Evolutionary conservation across 2,113 vertebrate species (phyloP), one percentile per base, ranked within the genome.

Genomic region (Dromaius novaehollandiae): DNA sequence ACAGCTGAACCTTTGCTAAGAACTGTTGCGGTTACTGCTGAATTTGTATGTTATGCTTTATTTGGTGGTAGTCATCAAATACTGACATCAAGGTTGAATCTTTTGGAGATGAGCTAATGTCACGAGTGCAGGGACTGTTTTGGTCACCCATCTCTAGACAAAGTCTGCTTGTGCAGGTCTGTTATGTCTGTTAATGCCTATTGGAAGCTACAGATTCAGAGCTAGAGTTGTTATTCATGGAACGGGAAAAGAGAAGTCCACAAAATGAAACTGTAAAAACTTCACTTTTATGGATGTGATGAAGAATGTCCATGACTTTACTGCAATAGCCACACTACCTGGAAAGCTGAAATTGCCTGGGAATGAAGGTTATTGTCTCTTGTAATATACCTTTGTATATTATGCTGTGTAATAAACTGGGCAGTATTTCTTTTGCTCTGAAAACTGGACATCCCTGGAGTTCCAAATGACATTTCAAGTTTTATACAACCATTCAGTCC

Each of bases 291-390:
- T 94, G 92, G 97, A 77, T 66, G 88, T 82, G 50, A n/a, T 95
- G 96, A 97, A 94, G 97, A 97, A 97, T 97, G 94, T 92, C 83
- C 88, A 97, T 69, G 94, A 90, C 84, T 96, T 97, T 97, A 95
- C 76, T 95, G 88, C 96, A 94, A 97, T 98, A 97, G 94, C 95
- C 87, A 94, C 91, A 56, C 78, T 96, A 96, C 93, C 92, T 96
- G 95, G 94, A 97, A 98, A 88, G 80, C 94, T 93, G 93, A 97
- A 97, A 96, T 96, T 95, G 93, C 93, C 93, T 94, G 88, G 89
- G 96, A 96, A 95, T 95, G 91, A 95, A 93, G 93, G 94, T 96
- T 97, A 95, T 94, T 96, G 97, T 97, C 97, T 98, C 97, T 94
- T 91, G 91, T 93, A 93, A 96, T 97, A 94, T 95, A 96, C 94